Evolutionary conservation across 2,888 invertebrate genomes (phyloP), one percentile per base, ranked within the genome.

Genomic region (Colostygia pectinataria): DNA sequence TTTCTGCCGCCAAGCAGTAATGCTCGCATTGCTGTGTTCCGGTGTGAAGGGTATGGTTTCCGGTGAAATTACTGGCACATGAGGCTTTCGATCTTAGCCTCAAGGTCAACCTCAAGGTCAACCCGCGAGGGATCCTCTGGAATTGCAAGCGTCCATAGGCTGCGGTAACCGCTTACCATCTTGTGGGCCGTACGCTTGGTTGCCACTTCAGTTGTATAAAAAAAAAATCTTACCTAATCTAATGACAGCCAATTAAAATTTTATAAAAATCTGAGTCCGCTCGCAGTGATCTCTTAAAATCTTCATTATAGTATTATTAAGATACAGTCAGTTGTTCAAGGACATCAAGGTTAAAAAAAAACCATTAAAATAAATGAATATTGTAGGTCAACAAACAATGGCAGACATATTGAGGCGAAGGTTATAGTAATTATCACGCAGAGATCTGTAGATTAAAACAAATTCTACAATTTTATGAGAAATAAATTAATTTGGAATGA

Each of bases 391-490:
- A 33, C 37, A 48, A 49, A 60, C 61, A 60, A 57, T 61, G 46
- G 36, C 36, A 38, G 41, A 51, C 52, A 42, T 40, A 62, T 52
- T 59, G 52, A 57, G 60, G 62, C 55, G 49, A 57, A 64, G 64
- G 64, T 39, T 49, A 46, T 36, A 12, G 41, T 42, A 48, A 55
- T 58, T 57, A 57, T 51, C 34, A 43, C 24, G 47, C 43, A 44
- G 51, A 47, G 45, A 44, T 53, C 42, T 31, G 44, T 43, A 13
- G 45, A 44, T 42, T 20, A 34, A 3, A 31, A 13, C 37, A 27
- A 45, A 53, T 44, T 34, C 32, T 44, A 33, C 32, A 9, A 20
- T 32, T 43, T 33, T 45, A 54, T 54, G 44, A 43, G 29, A 44
- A 61, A 12, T 29, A 13, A 38, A 37, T 3, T 15, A 43, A 25